Conservation (phyloP, 2,797 vertebrate species). For the Micrastur ruficollis region DNA sequence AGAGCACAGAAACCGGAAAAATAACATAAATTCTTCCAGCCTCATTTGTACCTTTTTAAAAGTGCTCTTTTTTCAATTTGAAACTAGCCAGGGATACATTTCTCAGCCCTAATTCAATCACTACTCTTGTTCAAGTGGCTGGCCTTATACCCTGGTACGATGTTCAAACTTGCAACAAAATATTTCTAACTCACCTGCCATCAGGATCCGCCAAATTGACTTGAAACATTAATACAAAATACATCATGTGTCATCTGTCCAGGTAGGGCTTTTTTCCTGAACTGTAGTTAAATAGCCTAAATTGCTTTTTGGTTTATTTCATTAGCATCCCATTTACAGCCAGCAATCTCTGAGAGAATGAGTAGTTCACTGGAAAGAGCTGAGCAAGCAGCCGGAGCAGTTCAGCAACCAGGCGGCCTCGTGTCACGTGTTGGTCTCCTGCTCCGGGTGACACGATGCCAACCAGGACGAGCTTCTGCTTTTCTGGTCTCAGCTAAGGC, state of each 20-base stretch:
- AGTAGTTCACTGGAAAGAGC: conserved; percentile 7
- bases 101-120: conserved; percentile 10
- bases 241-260: neutral
- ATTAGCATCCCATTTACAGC: neutral
- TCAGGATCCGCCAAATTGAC: neutral
- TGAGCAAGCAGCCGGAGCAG: conserved; percentile 26
- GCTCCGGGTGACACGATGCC: neutral
- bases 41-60: conserved; percentile 47
- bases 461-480: neutral
- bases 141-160: neutral
- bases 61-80: neutral
- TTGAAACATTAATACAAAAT: neutral
- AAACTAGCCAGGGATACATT: conserved; percentile 25
- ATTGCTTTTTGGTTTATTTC: conserved; percentile 25
- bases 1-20: conserved; percentile 50
- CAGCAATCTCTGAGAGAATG: neutral
- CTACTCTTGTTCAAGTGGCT: neutral
- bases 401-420: neutral
- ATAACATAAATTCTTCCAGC: conserved; percentile 53
- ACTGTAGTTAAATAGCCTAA: neutral
- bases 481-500: neutral
- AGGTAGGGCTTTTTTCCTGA: neutral
- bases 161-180: conserved; percentile 23
- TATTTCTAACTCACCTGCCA: neutral
- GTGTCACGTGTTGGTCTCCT: neutral